These are phyloP conservation scores for Dasypogon diadema DNA, from an alignment of 2,888 invertebrate genomes.

Conservation along the genomic window DNA sequence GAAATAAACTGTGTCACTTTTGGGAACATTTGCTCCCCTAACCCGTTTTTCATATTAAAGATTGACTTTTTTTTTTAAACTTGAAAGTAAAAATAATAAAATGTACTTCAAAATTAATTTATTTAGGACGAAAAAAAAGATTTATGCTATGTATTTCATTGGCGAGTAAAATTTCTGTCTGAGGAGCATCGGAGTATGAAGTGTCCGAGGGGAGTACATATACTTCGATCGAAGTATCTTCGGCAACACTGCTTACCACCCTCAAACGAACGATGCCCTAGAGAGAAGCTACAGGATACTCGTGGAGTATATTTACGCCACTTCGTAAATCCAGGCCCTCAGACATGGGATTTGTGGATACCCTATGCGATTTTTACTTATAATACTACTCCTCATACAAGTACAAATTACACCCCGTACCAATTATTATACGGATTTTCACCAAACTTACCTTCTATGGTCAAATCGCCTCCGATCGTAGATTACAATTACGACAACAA, in stretches of 20 bases:
- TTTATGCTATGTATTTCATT: too few relatives aligned
- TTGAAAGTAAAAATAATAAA: too few relatives aligned
- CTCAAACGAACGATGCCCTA: conserved; percentile 59
- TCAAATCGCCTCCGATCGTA: conserved; percentile 10
- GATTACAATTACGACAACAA: conserved; percentile 42
- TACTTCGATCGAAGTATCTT: too few relatives aligned
- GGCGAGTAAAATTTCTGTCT: too few relatives aligned
- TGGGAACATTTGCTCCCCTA: too few relatives aligned
- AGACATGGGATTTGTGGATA: conserved; percentile 62
- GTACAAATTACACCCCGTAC: conserved; percentile 33
- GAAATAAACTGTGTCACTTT: too few relatives aligned
- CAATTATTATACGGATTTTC: conserved; percentile 41
- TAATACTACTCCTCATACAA: conserved; percentile 59
- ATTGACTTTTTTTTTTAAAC: too few relatives aligned
- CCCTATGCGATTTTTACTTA: conserved; percentile 60
- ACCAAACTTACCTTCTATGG: conserved; percentile 20
- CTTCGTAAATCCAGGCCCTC: conserved; percentile 59
- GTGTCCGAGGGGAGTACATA: too few relatives aligned
- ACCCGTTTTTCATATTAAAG: too few relatives aligned
- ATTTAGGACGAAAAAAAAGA: too few relatives aligned
- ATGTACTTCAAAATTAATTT: too few relatives aligned
- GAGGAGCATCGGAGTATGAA: too few relatives aligned
- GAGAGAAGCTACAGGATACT: conserved; percentile 62
- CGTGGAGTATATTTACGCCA: conserved; percentile 61
- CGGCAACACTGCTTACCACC: conserved; percentile 38